phyloP scores from a whole-genome alignment of 2,113 vertebrate species.

The Seriola quinqueradiata region DNA sequence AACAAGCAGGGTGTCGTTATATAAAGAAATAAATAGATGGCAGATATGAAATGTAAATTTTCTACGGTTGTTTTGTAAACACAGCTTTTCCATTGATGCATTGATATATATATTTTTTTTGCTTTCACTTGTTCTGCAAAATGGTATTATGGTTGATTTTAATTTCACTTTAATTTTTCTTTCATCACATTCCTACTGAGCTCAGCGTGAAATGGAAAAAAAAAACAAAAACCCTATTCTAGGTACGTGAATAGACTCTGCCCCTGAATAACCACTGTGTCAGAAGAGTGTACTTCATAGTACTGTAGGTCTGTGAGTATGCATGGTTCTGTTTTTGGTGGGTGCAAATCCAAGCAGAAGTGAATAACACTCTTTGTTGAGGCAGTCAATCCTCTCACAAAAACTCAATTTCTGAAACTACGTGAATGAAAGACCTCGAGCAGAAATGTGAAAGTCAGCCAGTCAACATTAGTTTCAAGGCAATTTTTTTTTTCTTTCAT shows the following conservation, averaged over 20 bases:
- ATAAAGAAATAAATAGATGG: neutral
- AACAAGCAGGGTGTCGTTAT: neutral
- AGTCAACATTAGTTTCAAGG: constrained; percentile 42
- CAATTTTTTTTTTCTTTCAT: neutral
- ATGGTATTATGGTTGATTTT: constrained; percentile 21
- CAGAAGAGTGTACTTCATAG: constrained; percentile 29
- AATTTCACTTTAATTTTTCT: constrained; percentile 26
- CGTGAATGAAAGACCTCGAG: constrained; percentile 51
- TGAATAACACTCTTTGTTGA: constrained; percentile 55
- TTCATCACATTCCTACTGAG: constrained; percentile 25
- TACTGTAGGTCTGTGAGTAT: constrained; percentile 40
- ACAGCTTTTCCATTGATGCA: neutral
- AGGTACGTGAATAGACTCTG: constrained; percentile 44
- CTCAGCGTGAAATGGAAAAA: constrained; percentile 11
- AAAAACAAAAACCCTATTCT: constrained; percentile 5
- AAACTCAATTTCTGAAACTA: constrained; percentile 47
- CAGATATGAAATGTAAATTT: neutral
- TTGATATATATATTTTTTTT: neutral
- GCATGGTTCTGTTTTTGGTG: constrained; percentile 42
- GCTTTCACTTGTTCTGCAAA: constrained; percentile 9
- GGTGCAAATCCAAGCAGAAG: constrained; percentile 36
- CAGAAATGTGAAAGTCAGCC: constrained; percentile 29
- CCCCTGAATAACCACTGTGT: constrained; percentile 36
- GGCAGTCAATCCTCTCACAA: constrained; percentile 48
- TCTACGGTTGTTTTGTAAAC: neutral